phyloP scores from a whole-genome alignment of 2,888 invertebrate species.

The Cataglyphis cursor region DNA sequence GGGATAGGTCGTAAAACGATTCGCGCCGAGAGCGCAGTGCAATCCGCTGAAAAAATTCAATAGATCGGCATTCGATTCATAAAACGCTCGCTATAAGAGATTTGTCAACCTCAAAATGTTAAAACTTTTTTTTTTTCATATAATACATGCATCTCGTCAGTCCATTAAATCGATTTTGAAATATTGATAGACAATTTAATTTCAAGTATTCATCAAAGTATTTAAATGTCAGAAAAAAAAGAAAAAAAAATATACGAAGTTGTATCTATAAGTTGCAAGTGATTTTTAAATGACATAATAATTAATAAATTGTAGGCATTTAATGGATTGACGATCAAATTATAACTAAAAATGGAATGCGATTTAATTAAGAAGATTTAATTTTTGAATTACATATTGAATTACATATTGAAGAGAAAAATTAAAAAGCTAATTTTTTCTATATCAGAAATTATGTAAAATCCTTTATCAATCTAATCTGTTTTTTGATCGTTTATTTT shows the following conservation, averaged over 20 bases:
- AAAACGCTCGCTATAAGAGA: constrained; percentile 3
- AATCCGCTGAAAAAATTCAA: constrained; percentile 21
- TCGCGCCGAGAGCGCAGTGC: not conserved
- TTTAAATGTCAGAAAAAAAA: not conserved
- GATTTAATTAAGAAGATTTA: not conserved
- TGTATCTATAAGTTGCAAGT: not conserved
- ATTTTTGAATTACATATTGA: not conserved
- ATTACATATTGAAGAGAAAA: not conserved
- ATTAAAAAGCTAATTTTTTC: not conserved
- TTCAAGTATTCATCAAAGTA: not conserved
- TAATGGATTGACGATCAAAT: not conserved
- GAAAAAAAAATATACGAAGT: not conserved
- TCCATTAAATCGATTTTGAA: not conserved
- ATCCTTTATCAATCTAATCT: not conserved
- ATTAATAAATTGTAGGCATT: not conserved
- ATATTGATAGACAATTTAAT: not conserved
- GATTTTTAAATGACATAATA: not conserved
- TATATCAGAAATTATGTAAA: not conserved
- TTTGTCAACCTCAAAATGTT: not conserved
- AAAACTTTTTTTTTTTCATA: not conserved
- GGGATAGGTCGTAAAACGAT: constrained; percentile 46
- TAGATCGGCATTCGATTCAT: not conserved
- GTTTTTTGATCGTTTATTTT: not conserved
- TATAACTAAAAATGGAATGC: not conserved
- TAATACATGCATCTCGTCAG: not conserved